Evolutionary conservation across 53 echinoderm and acorn worm species (phyloP).

Genomic region (Antedon mediterranea): DNA sequence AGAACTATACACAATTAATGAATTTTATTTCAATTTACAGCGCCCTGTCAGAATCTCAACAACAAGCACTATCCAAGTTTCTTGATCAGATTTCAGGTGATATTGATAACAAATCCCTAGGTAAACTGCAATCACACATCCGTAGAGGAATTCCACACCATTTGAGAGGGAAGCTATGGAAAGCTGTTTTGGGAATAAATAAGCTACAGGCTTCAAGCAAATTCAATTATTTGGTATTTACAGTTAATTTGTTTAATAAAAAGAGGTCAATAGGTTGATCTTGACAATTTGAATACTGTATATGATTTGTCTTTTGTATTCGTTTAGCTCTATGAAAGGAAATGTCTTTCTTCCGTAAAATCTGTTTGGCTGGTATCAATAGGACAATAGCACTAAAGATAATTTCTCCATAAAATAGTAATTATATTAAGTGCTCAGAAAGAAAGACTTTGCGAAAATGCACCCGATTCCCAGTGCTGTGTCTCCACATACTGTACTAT

Average conservation of each 20-base stretch:
- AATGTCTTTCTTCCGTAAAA: too few species aligned
- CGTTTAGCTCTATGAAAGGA: too few species aligned
- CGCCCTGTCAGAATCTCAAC: background rate
- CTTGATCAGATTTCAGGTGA: background rate
- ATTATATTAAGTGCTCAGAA: too few species aligned
- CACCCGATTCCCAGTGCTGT: too few species aligned
- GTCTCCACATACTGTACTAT: too few species aligned
- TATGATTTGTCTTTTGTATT: too few species aligned
- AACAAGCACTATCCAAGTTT: background rate
- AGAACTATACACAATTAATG: too few species aligned
- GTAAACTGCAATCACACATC: constrained; percentile 41
- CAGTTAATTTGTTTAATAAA: background rate
- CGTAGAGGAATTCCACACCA: constrained; percentile 52
- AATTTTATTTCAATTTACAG: background rate
- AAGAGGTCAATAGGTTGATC: background rate
- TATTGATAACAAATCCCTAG: constrained; percentile 18
- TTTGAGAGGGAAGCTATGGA: constrained; percentile 53
- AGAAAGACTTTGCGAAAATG: too few species aligned
- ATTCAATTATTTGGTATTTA: constrained; percentile 61
- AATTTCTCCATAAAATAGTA: too few species aligned
- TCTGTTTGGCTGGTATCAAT: too few species aligned
- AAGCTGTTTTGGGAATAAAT: constrained; percentile 50
- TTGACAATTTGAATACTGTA: too few species aligned
- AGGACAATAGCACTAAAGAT: too few species aligned
- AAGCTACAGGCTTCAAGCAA: constrained; percentile 43